Conservation (phyloP, 2,888 invertebrate genomes). For the Myopa tessellatipennis region DNA sequence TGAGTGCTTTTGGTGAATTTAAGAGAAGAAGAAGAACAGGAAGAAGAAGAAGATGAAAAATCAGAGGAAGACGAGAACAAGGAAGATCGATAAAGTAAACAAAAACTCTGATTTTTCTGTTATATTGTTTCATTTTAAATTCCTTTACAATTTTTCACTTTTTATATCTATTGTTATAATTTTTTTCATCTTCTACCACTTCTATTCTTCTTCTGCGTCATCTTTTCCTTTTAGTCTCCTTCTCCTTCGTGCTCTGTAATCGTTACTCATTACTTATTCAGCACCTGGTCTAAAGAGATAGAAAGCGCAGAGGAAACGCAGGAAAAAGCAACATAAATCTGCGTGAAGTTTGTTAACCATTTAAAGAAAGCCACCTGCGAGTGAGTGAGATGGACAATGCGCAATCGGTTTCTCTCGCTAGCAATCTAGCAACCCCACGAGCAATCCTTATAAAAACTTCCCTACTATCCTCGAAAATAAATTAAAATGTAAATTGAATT, state of each 20-base stretch:
- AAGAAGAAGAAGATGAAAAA: no score
- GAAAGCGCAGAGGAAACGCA: neutral
- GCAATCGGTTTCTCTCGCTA: no score
- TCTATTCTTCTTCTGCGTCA: neutral
- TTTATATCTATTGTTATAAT: neutral
- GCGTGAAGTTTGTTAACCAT: neutral
- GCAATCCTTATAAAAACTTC: neutral
- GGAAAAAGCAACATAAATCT: slow-evolving; percentile 5
- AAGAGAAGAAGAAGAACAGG: no score
- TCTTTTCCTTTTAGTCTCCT: neutral
- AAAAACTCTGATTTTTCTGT: neutral
- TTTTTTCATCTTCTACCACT: neutral
- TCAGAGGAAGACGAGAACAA: no score
- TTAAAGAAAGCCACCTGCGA: neutral
- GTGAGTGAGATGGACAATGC: neutral
- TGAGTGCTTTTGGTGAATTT: neutral
- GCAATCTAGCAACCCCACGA: neutral
- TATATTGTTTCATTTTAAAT: neutral
- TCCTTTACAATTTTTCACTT: neutral
- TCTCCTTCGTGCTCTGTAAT: neutral
- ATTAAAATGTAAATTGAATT: slow-evolving; percentile 65
- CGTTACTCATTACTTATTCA: slow-evolving; percentile 13
- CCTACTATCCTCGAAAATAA: slow-evolving; percentile 50
- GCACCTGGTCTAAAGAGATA: neutral
- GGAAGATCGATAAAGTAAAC: neutral